A percentile compares a stretch with the other conserved stretches of the same genome.
phyloP scores from a whole-genome alignment of 2,888 invertebrate species.

The Iphiclides podalirius region DNA sequence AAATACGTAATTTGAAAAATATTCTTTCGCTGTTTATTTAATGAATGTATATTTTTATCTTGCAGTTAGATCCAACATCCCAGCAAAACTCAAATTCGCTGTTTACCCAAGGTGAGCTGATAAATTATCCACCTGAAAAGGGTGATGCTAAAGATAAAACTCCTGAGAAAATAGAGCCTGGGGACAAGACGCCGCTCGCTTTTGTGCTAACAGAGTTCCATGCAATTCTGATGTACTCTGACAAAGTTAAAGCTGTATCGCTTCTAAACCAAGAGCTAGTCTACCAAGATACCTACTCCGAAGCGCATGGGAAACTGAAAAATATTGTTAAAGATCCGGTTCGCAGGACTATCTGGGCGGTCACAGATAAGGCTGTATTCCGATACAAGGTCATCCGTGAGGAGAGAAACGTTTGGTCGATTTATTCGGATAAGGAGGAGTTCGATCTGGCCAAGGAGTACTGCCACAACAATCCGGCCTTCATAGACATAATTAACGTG shows the following conservation, averaged over 20 bases:
- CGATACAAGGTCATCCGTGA: slow-evolving; percentile 91
- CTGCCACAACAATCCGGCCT: slow-evolving; percentile 89
- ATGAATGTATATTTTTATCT: background rate
- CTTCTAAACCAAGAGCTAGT: slow-evolving; percentile 91
- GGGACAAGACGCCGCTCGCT: slow-evolving; percentile 81
- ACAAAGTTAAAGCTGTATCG: slow-evolving; percentile 91
- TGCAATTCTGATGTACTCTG: slow-evolving; percentile 89
- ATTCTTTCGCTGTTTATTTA: background rate
- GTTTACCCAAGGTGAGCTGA: slow-evolving; percentile 65
- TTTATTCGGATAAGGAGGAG: slow-evolving; percentile 91
- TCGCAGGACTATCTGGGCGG: slow-evolving; percentile 91
- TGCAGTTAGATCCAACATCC: slow-evolving; percentile 68
- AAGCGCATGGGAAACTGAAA: slow-evolving; percentile 88
- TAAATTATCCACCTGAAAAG: slow-evolving; percentile 56
- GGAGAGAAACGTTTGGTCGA: slow-evolving; percentile 92
- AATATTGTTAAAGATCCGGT: slow-evolving; percentile 90
- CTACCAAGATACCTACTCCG: slow-evolving; percentile 91
- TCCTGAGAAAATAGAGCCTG: slow-evolving; percentile 50
- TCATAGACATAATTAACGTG: slow-evolving; percentile 90
- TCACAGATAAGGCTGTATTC: slow-evolving; percentile 91
- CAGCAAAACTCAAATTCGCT: slow-evolving; percentile 73
- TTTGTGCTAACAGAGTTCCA: slow-evolving; percentile 95
- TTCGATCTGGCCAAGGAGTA: slow-evolving; percentile 93
- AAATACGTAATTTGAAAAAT: background rate
- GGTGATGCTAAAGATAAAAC: slow-evolving; percentile 57